Conservation (phyloP, 2,888 invertebrate species). For the Choreutis nemorana region DNA sequence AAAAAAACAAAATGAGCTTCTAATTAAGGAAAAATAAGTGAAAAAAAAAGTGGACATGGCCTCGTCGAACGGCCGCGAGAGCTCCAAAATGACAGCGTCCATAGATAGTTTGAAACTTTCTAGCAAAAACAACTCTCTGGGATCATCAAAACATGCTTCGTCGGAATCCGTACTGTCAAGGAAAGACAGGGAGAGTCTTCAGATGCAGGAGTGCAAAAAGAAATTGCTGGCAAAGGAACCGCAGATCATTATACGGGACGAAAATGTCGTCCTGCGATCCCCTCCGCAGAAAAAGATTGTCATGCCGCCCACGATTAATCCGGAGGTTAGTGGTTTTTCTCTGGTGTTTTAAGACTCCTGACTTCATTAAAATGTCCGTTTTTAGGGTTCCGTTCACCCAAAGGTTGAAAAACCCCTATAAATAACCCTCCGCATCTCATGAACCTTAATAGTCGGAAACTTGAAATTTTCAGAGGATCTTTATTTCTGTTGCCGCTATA, state of each 20-base stretch:
- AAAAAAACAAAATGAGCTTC: too few species aligned
- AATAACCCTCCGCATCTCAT: too few species aligned
- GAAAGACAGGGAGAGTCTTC: conserved; percentile 52
- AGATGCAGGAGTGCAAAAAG: conserved; percentile 61
- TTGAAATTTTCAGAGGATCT: too few species aligned
- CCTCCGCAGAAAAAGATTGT: conserved; percentile 61
- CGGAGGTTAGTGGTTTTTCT: conserved; percentile 56
- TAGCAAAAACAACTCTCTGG: conserved; percentile 45
- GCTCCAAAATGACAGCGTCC: conserved; percentile 49
- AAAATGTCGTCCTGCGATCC: conserved; percentile 50
- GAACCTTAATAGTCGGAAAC: too few species aligned
- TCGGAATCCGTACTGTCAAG: conserved; percentile 56
- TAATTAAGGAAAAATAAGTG: background rate
- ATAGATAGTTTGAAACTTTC: conserved; percentile 57
- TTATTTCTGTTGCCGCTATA: too few species aligned
- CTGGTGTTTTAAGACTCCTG: too few species aligned
- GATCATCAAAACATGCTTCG: conserved; percentile 54
- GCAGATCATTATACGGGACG: conserved; percentile 55
- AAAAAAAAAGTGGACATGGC: conserved; percentile 33
- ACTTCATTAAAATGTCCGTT: too few species aligned
- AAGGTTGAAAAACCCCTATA: too few species aligned
- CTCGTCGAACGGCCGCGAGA: conserved; percentile 50
- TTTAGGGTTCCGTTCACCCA: too few species aligned
- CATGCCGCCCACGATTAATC: conserved; percentile 52
- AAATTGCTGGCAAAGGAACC: conserved; percentile 55